These are phyloP conservation scores for Parus major DNA, from an alignment of 2,113 vertebrate genomes.

Conservation along the genomic window DNA sequence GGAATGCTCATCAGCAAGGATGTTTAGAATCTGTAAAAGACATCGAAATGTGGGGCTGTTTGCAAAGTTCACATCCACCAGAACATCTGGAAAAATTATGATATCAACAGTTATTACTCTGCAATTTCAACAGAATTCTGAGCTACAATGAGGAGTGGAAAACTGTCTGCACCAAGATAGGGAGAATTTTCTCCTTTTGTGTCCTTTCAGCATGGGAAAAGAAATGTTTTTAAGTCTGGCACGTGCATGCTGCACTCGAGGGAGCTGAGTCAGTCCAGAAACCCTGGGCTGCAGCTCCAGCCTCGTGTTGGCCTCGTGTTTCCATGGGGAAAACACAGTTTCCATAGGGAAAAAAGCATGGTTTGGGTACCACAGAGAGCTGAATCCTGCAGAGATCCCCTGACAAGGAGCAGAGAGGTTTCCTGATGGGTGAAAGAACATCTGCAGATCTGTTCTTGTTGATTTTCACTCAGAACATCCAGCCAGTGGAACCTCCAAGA, in stretches of 20 bases:
- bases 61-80: background rate
- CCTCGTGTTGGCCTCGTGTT: background rate
- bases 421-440: accelerated
- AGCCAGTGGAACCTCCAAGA: background rate
- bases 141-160: background rate
- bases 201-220: background rate
- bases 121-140: background rate
- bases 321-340: background rate
- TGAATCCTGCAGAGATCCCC: background rate
- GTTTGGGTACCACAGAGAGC: background rate
- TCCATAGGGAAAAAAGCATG: background rate
- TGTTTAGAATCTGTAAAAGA: background rate
- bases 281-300: background rate
- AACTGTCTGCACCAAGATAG: background rate
- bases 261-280: background rate
- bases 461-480: background rate
- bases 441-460: background rate
- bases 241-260: background rate
- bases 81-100: background rate
- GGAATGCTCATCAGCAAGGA: background rate
- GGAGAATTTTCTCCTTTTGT: background rate
- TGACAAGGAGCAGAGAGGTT: background rate
- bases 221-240: background rate
- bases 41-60: background rate
- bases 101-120: background rate